Evolutionary conservation across 2,888 invertebrate species (phyloP).

Genomic region (Doris montereyensis): DNA sequence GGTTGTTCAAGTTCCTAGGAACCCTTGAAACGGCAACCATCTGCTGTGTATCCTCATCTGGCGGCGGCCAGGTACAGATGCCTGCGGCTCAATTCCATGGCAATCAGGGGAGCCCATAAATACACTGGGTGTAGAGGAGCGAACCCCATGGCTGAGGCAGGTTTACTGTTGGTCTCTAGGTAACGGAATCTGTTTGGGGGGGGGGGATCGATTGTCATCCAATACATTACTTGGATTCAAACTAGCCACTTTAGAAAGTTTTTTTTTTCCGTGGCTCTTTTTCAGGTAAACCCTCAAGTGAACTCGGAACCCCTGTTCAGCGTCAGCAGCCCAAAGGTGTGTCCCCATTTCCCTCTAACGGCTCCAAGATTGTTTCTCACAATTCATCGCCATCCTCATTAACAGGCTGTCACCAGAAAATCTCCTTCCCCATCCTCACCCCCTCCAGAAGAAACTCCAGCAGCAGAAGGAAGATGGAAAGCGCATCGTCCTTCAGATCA

Average conservation of each 20-base stretch:
- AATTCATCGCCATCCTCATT: constrained; percentile 41
- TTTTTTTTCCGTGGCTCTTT: constrained; percentile 6
- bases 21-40: too few species aligned
- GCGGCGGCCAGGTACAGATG: too few species aligned
- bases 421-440: constrained; percentile 58
- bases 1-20: too few species aligned
- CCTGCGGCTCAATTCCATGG: too few species aligned
- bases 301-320: constrained; percentile 49
- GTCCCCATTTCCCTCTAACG: neutral
- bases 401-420: constrained; percentile 58
- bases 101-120: too few species aligned
- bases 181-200: too few species aligned
- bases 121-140: too few species aligned
- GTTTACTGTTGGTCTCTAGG: too few species aligned
- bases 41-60: too few species aligned
- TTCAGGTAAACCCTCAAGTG: constrained; percentile 48
- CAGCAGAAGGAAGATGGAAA: constrained; percentile 30
- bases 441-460: constrained; percentile 34
- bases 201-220: too few species aligned
- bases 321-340: constrained; percentile 45
- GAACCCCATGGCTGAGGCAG: too few species aligned
- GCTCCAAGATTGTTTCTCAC: constrained; percentile 25
- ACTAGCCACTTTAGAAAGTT: neutral
- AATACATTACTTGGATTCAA: too few species aligned
- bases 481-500: constrained; percentile 70